Conservation (phyloP, 2,888 invertebrate species). For the Cenopis cana region DNA sequence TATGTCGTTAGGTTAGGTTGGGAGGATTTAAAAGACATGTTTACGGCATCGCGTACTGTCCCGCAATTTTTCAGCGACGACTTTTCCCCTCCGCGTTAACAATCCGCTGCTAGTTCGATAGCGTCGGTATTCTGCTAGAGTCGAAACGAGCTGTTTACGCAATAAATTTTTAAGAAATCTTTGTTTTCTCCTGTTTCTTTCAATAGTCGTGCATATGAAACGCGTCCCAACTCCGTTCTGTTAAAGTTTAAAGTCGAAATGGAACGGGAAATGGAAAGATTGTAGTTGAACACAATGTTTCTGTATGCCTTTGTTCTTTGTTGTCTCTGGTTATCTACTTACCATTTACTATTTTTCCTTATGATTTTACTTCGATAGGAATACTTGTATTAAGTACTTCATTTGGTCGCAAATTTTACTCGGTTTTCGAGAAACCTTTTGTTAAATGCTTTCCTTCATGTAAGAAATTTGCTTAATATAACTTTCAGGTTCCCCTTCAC, state of each 20-base stretch:
- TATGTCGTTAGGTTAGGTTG: constrained; percentile 39
- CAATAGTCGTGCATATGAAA: background rate
- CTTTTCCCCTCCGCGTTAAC: constrained; percentile 50
- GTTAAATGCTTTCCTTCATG: no score
- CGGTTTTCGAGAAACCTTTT: no score
- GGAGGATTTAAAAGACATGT: constrained; percentile 50
- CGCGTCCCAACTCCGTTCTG: background rate
- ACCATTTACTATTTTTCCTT: background rate
- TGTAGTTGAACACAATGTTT: background rate
- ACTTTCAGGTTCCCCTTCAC: no score
- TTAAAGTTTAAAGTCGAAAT: background rate
- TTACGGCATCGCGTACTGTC: constrained; percentile 49
- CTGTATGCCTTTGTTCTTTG: background rate
- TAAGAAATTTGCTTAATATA: no score
- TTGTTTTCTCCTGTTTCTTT: background rate
- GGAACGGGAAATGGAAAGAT: background rate
- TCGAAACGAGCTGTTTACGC: constrained; percentile 7
- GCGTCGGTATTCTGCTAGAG: constrained; percentile 24
- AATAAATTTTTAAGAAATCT: constrained; percentile 26
- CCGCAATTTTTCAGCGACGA: constrained; percentile 50
- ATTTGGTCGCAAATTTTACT: no score
- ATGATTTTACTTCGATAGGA: background rate
- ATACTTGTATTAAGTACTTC: background rate
- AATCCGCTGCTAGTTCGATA: constrained; percentile 36
- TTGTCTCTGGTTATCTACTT: constrained; percentile 1